These are phyloP conservation scores for Sanderia malayensis DNA, from an alignment of 30 jellyfish, hydroid and myxozoan genomes.

Conservation along the genomic window DNA sequence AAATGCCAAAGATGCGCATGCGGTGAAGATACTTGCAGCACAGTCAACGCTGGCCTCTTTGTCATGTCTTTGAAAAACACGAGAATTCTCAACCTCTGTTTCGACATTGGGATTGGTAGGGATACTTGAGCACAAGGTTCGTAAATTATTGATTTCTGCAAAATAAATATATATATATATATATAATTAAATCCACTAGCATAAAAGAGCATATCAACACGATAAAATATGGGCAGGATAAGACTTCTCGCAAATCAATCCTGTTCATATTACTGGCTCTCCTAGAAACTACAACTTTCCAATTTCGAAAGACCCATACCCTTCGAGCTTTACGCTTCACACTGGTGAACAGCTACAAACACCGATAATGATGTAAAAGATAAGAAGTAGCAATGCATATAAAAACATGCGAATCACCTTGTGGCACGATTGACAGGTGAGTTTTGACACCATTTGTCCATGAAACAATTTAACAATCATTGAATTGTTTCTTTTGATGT, in stretches of 20 bases:
- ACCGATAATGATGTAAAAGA: no score
- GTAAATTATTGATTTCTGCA: slow-evolving; percentile 74
- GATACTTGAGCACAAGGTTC: slow-evolving; percentile 96
- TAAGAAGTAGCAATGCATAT: background rate
- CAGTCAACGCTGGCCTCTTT: slow-evolving; percentile 48
- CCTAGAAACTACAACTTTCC: no score
- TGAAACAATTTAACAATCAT: slow-evolving; percentile 81
- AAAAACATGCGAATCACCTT: slow-evolving; percentile 45
- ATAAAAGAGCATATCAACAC: no score
- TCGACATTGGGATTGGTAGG: slow-evolving; percentile 86
- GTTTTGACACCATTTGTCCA: slow-evolving; percentile 91
- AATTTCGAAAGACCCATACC: no score
- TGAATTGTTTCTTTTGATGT: slow-evolving; percentile 76
- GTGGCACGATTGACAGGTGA: slow-evolving; percentile 87
- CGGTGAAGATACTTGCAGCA: slow-evolving; percentile 68
- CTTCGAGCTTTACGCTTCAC: no score
- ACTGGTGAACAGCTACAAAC: no score
- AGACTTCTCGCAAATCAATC: no score
- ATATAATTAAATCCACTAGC: no score
- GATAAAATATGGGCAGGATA: no score
- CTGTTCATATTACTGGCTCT: no score
- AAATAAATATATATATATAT: no score
- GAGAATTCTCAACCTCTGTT: slow-evolving; percentile 33
- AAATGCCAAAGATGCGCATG: slow-evolving; percentile 83
- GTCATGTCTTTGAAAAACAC: slow-evolving; percentile 57